phyloP scores from a whole-genome alignment of 2,797 vertebrate genomes.

The Alauda arvensis region DNA sequence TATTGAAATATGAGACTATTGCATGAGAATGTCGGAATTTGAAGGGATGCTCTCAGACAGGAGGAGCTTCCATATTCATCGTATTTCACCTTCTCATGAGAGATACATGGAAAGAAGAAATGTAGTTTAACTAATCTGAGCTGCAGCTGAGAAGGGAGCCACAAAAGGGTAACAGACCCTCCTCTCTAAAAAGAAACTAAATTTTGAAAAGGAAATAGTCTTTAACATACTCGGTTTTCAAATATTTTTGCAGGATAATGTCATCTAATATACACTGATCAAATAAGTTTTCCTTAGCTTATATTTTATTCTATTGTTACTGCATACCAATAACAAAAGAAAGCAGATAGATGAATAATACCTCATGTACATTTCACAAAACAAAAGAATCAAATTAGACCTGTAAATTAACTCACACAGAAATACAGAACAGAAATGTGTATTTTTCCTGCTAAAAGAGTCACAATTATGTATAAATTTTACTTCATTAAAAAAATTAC shows the following conservation, averaged over 20 bases:
- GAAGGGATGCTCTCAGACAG: neutral
- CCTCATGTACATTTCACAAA: neutral
- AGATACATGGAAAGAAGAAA: neutral
- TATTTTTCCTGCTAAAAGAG: neutral
- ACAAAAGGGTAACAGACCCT: neutral
- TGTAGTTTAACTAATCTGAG: neutral
- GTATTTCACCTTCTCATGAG: neutral
- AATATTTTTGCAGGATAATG: neutral
- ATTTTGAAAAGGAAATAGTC: neutral
- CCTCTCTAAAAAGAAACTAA: neutral
- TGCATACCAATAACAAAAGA: neutral
- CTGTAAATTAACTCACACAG: neutral
- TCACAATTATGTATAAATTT: neutral
- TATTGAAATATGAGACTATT: neutral
- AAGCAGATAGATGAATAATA: neutral
- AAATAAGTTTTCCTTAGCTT: neutral
- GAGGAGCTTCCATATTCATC: neutral
- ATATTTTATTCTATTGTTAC: neutral
- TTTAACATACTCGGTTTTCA: neutral
- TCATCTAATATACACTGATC: neutral
- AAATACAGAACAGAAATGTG: neutral
- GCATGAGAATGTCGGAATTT: neutral
- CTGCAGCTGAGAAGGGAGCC: neutral
- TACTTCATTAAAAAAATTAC: constrained; percentile 6
- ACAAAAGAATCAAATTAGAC: neutral